These are phyloP conservation scores for Saturnia japonica DNA, from an alignment of 2,888 invertebrate species.

Conservation along the genomic window DNA sequence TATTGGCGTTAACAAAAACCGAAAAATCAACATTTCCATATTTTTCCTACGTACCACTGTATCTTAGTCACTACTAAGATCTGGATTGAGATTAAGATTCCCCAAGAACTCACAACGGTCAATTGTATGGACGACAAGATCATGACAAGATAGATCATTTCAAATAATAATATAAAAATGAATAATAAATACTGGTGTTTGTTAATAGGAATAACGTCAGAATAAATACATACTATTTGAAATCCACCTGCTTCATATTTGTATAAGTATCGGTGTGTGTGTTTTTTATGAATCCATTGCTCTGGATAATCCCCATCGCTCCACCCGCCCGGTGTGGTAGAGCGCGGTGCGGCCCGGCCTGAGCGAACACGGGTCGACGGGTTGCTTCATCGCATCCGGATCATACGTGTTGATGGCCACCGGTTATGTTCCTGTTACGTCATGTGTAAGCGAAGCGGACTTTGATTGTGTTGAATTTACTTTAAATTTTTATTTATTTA, in stretches of 20 bases:
- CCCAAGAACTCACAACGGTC: no score
- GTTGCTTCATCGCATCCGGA: slow-evolving; percentile 39
- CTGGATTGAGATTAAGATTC: no score
- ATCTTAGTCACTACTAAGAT: no score
- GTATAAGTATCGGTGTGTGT: neutral
- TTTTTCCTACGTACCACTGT: no score
- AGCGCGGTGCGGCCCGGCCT: slow-evolving; percentile 26
- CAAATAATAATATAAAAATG: neutral
- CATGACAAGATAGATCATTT: neutral
- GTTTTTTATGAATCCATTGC: slow-evolving; percentile 18
- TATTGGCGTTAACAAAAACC: no score
- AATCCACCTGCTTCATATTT: neutral
- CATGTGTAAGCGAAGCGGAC: neutral
- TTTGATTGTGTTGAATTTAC: neutral
- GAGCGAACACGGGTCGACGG: slow-evolving; percentile 34
- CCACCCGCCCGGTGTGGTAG: neutral
- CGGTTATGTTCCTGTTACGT: slow-evolving; percentile 35
- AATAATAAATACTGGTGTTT: neutral
- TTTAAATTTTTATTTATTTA: neutral
- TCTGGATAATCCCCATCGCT: slow-evolving; percentile 25
- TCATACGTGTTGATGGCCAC: slow-evolving; percentile 60
- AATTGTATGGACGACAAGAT: no score
- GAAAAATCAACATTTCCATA: no score
- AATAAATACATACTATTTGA: neutral
- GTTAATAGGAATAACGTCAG: neutral